A percentile compares a stretch with the other conserved stretches of the same genome.
phyloP scores from a whole-genome alignment of 1,140 invertebrate genomes.

The Polypedilum pembai region DNA sequence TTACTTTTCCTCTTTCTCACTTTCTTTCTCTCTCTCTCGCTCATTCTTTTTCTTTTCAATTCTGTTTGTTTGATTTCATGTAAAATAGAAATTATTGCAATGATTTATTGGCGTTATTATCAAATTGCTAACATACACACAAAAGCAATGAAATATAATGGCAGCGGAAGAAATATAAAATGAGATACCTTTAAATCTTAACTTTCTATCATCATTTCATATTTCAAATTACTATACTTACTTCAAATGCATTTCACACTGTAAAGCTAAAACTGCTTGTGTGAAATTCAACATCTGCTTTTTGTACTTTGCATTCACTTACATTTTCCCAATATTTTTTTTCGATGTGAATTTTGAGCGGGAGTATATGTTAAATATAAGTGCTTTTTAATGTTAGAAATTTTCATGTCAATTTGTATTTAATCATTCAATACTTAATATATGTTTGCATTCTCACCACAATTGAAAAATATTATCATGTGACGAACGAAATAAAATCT shows the following conservation, averaged over 20 bases:
- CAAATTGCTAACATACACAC: not conserved
- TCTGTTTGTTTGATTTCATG: constrained; percentile 5
- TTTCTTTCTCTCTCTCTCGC: not conserved
- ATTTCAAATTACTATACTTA: not conserved
- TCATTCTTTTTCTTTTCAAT: not conserved
- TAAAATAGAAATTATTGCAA: constrained; percentile 13
- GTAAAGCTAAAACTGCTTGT: not conserved
- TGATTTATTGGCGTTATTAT: constrained; percentile 1
- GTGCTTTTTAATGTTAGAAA: constrained; percentile 18
- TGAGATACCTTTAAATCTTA: constrained; percentile 6
- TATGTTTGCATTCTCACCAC: not conserved
- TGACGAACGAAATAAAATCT: no score
- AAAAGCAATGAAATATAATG: not conserved
- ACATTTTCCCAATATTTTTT: not conserved
- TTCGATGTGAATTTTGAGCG: not conserved
- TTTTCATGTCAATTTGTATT: constrained; percentile 9
- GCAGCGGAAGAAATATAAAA: not conserved
- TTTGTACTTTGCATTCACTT: not conserved
- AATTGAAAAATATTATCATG: no score
- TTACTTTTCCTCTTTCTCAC: not conserved
- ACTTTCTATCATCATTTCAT: not conserved
- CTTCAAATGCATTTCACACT: not conserved
- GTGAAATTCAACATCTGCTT: constrained; percentile 6
- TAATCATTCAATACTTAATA: constrained; percentile 6
- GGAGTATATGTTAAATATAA: not conserved